phyloP scores from a whole-genome alignment of 2,797 vertebrate genomes.

The Pipistrellus kuhlii region DNA sequence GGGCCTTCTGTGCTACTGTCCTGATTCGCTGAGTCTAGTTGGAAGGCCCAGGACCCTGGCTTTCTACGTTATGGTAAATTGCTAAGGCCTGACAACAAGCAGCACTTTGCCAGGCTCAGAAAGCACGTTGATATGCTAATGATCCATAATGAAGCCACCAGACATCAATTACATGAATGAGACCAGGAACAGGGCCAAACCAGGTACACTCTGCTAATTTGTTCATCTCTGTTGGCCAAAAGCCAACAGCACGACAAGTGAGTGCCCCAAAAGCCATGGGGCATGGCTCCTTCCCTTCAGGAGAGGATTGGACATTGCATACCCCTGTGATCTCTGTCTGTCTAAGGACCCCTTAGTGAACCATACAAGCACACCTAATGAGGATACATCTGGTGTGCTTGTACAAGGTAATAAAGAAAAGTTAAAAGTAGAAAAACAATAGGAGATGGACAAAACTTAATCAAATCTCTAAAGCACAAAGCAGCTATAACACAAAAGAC shows the following conservation, averaged over 20 bases:
- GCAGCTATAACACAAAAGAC: background rate
- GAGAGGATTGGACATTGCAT: conserved; percentile 52
- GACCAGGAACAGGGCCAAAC: conserved; percentile 78
- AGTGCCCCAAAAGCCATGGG: conserved; percentile 66
- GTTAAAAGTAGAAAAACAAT: background rate
- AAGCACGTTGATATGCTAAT: conserved; percentile 76
- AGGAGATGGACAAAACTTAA: background rate
- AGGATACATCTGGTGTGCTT: conserved; percentile 68
- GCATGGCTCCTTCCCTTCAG: conserved; percentile 50
- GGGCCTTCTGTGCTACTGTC: background rate
- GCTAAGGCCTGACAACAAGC: conserved; percentile 51
- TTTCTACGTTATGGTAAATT: conserved; percentile 46
- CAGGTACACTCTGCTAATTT: conserved; percentile 79
- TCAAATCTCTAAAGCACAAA: conserved; percentile 44
- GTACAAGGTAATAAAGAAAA: conserved; percentile 57
- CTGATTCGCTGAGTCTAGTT: background rate
- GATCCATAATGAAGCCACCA: conserved; percentile 77
- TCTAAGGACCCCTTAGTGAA: conserved; percentile 68
- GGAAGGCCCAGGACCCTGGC: conserved; percentile 8
- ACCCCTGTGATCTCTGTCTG: conserved; percentile 61
- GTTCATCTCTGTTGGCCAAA: conserved; percentile 77
- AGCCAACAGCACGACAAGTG: conserved; percentile 78
- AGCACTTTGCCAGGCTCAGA: conserved; percentile 71
- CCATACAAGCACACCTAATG: conserved; percentile 65
- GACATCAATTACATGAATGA: conserved; percentile 79